Evolutionary conservation across 2,888 invertebrate species (phyloP), one percentile per base, ranked within the genome.

Genomic region (Rhingia rostrata): DNA sequence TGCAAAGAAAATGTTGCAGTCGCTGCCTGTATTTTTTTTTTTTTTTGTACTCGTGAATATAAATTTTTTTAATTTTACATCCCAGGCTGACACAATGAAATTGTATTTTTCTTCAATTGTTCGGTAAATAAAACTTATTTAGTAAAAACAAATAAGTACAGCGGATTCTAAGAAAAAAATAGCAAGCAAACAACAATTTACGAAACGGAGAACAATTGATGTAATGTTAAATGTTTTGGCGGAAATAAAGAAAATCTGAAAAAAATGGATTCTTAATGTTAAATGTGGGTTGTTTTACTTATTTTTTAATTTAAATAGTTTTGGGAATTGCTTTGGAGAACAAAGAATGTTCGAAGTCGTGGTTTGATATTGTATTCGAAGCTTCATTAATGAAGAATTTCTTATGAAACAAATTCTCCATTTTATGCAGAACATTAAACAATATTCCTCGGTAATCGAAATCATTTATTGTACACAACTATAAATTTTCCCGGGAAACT

Each of bases 201-300:
- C 37, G 10, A 72, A 60, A 56, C 77, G 61, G 35, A 67, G 37
- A 66, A 61, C 35, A 43, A 56, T 39, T 32, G 51, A 53, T 83
- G 83, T 83, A 83, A 83, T 51, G 51, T 69, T 72, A 41, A 74
- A 83, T 47, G 67, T 54, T 78, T 83, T 83, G 67, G 66, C 56
- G 58, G 63, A 67, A 83, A 69, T 69, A 83, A 83, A 81, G 37
- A 56, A 73, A 73, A 78, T 45, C 53, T 47, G 67, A 69, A 56
- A 69, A 56, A 51, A 77, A 73, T 61, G 63, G 78, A 69, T 73
- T 74, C 78, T 83, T 69, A 73, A 78, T 83, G 83, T 78, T 73
- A 61, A 56, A 45, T 30, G 22, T 35, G 4, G 22, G 56, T 51
- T 72, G 58, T 73, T 63, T 63, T 53, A 30, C 41, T 60, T 41